Conservation (phyloP, 2,888 invertebrate species). For the Belgica antarctica region DNA sequence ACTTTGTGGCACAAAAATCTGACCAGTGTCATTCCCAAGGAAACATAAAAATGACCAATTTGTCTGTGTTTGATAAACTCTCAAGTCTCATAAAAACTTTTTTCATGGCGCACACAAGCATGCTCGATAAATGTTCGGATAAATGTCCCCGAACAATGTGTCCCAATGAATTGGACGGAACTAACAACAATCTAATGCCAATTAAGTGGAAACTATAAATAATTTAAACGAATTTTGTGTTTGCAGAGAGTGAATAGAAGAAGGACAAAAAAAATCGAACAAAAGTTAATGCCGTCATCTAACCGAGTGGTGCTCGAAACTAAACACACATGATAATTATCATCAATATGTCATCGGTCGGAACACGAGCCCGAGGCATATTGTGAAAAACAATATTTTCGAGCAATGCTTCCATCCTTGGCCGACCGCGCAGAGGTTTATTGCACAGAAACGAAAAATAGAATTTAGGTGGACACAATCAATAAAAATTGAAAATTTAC, state of each 20-base stretch:
- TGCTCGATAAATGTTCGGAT: constrained; percentile 15
- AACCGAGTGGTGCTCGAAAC: background rate
- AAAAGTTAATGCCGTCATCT: background rate
- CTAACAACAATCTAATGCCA: constrained; percentile 28
- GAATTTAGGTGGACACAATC: constrained; percentile 12
- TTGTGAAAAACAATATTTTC: background rate
- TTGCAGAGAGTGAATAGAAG: background rate
- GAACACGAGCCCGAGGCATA: background rate
- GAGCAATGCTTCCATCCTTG: background rate
- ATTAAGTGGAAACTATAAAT: constrained; percentile 42
- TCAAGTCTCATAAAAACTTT: too few relatives aligned
- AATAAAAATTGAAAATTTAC: constrained; percentile 40
- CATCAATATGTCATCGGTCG: constrained; percentile 9
- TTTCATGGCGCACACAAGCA: background rate
- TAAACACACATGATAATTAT: constrained; percentile 28
- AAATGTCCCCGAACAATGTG: background rate
- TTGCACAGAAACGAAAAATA: background rate
- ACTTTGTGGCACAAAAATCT: constrained; percentile 7
- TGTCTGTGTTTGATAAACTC: background rate
- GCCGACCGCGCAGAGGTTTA: background rate
- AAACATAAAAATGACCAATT: too few relatives aligned
- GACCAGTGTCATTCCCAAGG: background rate
- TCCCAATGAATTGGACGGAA: background rate
- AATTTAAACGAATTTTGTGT: constrained; percentile 21
- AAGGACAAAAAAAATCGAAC: background rate